Conservation (phyloP, 2,113 vertebrate species). For the Neotoma lepida region DNA sequence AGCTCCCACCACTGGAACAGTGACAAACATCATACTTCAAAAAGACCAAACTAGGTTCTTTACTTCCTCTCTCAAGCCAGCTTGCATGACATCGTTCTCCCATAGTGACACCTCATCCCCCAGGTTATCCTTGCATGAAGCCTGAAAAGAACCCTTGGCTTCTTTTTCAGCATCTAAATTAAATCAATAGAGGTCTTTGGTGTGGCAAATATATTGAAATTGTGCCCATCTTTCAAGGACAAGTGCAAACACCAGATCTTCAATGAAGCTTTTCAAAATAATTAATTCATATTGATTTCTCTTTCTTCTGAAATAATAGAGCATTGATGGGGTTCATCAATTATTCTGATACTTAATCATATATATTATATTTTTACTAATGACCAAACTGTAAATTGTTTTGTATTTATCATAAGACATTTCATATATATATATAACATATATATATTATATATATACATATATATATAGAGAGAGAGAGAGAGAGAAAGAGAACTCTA, state of each 20-base stretch:
- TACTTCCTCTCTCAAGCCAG: background rate
- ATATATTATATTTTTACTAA: slow-evolving; percentile 14
- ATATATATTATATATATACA: background rate
- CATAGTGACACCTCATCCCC: background rate
- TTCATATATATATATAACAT: background rate
- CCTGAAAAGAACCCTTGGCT: slow-evolving; percentile 3
- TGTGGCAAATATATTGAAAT: slow-evolving; percentile 28
- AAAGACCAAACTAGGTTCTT: background rate
- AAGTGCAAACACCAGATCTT: slow-evolving; percentile 41
- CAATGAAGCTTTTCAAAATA: slow-evolving; percentile 38
- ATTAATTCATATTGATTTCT: slow-evolving; percentile 55
- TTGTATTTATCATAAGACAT: slow-evolving; percentile 23
- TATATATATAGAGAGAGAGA: background rate
- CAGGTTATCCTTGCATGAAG: background rate
- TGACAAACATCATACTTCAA: background rate
- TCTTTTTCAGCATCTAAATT: slow-evolving; percentile 41
- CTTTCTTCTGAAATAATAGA: slow-evolving; percentile 36
- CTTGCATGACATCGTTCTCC: background rate
- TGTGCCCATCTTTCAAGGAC: slow-evolving; percentile 30
- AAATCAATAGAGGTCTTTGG: slow-evolving; percentile 30
- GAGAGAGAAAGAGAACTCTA: background rate
- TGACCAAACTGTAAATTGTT: slow-evolving; percentile 28
- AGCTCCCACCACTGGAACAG: background rate
- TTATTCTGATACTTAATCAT: slow-evolving; percentile 57
- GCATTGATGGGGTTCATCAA: background rate